Evolutionary conservation across 2,888 invertebrate species (phyloP), one percentile per base, ranked within the genome.

Genomic region (Plebejus argus): DNA sequence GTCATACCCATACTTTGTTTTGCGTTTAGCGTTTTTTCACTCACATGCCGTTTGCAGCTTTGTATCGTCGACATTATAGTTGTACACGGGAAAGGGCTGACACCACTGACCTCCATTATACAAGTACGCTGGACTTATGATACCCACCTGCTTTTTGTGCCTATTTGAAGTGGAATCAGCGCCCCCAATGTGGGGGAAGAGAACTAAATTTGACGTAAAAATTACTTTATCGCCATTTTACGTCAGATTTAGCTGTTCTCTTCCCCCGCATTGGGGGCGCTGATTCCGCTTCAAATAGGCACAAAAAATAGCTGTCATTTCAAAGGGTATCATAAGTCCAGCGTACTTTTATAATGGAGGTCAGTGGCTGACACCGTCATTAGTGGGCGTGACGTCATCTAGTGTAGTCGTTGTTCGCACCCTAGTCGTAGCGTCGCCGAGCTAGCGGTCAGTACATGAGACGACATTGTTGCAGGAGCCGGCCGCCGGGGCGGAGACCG

Each of bases 381-480:
- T 49, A 49, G 74, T 49, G 39, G 74, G 74, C 74, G 49, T 74
- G 71, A 45, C 49, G 15, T 49, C 71, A 71, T 74, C 49, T 74
- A 74, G 74, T 28, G 49, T 74, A 74, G 74, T 49, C 49, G 49
- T 72, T 45, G 23, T 72, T 23, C 39, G 45, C 23, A 45, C 49
- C 28, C 15, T 39, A 70, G 70, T n/a, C 15, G 49, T 45, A 76
- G 20, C 23, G 20, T 49, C 20, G 35, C 39, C 7, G 66, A 12
- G 23, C 70, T 66, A 10, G 15, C 28, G n/a, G 18, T 49, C 15
- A 15, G 56, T 77, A 20, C 15, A 76, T 74, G 58, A 58, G 66
- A 15, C 58, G 49, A 70, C 7, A 79, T 81, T 89, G 81, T 89
- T 89, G 4, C 90, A 93, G 93, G 93, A 93, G 82, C 82, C 84